Evolutionary conservation across 2,888 invertebrate species (phyloP), one percentile per base, ranked within the genome.

Genomic region (Tenthredo scrophulariae): DNA sequence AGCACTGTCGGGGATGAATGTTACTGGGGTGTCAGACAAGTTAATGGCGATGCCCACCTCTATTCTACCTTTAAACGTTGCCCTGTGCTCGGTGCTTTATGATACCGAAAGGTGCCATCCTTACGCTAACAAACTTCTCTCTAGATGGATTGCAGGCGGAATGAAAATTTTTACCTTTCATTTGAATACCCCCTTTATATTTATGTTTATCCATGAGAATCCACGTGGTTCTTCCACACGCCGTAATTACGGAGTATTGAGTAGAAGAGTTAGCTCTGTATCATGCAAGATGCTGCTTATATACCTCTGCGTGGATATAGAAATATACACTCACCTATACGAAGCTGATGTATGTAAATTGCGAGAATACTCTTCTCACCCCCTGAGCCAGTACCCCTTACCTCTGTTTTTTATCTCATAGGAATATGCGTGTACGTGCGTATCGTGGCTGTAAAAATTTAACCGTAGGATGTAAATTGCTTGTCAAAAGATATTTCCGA

Each of bases 11-110:
- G 72, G 82, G 70, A 85, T 80, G 70, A 67, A 72, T 85, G 85
- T 82, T 80, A 58, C 82, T 77, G 67, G 85, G 46, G 79, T 85
- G 79, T 85, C 70, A 29, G 82, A 85, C 85, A 85, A 85, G 85
- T 85, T 85, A 85, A 85, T 82, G 85, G 79, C 79, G 29, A 46
- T 77, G 82, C 70, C 67, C 65, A 29, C 46, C 67, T 65, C 65
- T 70, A 46, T 67, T 18, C 83, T 43, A 83, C 83, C 83, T 83
- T 83, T 83, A 83, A 83, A 83, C 83, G 83, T 70, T 29, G 13
- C 67, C 18, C 29, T 26, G 46, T 70, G 62, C 67, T 70, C 46
- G 43, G 29, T 83, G 67, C 67, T 70, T 83, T 70, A 67, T 33
- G 67, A 54, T 18, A 18, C 83, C 40, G 37, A 58, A 40, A 54